Evolutionary conservation across 2,797 vertebrate genomes (phyloP).

Genomic region (Oreochromis mossambicus): DNA sequence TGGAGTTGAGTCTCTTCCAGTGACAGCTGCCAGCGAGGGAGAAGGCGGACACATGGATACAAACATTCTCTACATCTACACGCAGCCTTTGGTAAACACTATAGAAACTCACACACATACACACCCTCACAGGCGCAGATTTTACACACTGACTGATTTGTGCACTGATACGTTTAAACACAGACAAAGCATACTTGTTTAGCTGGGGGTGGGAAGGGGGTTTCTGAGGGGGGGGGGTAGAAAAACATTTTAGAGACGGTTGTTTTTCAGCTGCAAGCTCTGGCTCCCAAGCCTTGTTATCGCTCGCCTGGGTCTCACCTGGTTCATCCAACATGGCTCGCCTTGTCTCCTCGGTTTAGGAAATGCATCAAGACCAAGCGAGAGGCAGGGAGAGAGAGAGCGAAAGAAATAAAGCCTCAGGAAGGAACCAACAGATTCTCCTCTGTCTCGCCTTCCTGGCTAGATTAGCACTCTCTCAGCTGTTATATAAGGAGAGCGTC

Average conservation of each 20-base stretch:
- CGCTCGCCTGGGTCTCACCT: conserved; percentile 45
- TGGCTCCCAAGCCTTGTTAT: conserved; percentile 14
- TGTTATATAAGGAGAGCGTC: conserved; percentile 68
- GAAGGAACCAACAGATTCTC: conserved; percentile 71
- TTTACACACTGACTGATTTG: background rate
- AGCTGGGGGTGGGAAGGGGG: background rate
- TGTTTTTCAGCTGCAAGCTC: background rate
- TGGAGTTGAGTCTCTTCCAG: conserved; percentile 50
- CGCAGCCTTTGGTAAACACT: background rate
- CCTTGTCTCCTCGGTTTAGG: conserved; percentile 48
- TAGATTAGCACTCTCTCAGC: conserved; percentile 57
- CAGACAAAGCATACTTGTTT: background rate
- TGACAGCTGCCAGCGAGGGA: conserved; percentile 58
- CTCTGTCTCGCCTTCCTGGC: conserved; percentile 64
- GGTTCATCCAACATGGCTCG: conserved; percentile 5
- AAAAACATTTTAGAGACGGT: background rate
- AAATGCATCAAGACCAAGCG: conserved; percentile 10
- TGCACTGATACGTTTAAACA: background rate
- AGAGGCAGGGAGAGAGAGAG: background rate
- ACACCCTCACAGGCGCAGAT: background rate
- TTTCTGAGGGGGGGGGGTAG: background rate
- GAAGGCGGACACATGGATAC: conserved; percentile 11
- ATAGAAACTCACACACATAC: background rate
- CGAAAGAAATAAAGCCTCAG: conserved; percentile 19
- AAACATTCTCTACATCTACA: conserved; percentile 4